A percentile compares a stretch with the other conserved stretches of the same genome.
phyloP scores from a whole-genome alignment of 2,888 invertebrate genomes.

The Ditylenchus weischeri region DNA sequence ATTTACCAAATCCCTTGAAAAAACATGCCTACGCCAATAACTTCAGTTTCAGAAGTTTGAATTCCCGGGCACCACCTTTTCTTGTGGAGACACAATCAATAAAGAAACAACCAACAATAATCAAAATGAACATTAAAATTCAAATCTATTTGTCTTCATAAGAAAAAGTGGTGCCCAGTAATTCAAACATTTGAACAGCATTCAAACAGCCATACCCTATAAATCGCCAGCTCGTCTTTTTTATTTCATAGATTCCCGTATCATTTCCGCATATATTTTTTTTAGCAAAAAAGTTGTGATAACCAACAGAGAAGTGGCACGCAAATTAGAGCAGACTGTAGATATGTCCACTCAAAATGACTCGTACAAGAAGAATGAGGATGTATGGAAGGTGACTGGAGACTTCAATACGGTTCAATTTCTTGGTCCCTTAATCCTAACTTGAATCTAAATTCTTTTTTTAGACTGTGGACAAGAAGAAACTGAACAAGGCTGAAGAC shows the following conservation, averaged over 20 bases:
- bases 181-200: no score
- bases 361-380: slow-evolving; percentile 45
- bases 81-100: no score
- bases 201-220: no score
- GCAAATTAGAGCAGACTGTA: slow-evolving; percentile 52
- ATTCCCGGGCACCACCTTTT: no score
- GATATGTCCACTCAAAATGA: slow-evolving; percentile 53
- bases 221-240: no score
- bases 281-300: slow-evolving; percentile 29
- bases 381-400: slow-evolving; percentile 55
- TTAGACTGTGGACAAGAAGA: slow-evolving; percentile 52
- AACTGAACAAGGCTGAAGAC: slow-evolving; percentile 50
- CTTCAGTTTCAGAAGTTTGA: no score
- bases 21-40: no score
- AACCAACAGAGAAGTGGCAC: slow-evolving; percentile 31
- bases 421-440: neutral
- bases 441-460: slow-evolving; percentile 5
- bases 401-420: slow-evolving; percentile 43
- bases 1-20: no score
- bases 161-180: no score
- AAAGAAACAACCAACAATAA: no score
- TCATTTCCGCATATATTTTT: slow-evolving; percentile 14
- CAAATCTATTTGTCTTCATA: no score
- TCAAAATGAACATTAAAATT: no score
- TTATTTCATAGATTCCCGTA: neutral